Conservation (phyloP, 2,113 vertebrate genomes). For the Microcebus jonahi region DNA sequence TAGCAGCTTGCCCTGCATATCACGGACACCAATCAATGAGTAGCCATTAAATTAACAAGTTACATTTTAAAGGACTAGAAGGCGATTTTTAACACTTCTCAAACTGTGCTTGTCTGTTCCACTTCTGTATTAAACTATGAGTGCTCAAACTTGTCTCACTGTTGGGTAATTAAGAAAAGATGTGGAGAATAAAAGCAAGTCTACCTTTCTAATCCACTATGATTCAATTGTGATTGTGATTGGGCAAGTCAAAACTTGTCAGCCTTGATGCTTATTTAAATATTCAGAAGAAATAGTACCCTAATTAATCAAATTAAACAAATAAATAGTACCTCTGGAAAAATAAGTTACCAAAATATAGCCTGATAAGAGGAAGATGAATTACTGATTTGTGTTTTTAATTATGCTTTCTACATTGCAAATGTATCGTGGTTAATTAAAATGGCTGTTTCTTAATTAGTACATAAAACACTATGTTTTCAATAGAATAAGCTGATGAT, state of each 20-base stretch:
- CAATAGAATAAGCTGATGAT: neutral
- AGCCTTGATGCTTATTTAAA: neutral
- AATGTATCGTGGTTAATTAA: neutral
- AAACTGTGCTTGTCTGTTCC: neutral
- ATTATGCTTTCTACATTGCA: neutral
- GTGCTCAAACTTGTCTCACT: neutral
- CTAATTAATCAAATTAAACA: constrained; percentile 2
- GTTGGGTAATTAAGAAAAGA: neutral
- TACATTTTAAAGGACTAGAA: neutral
- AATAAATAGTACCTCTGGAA: neutral
- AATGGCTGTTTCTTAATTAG: neutral
- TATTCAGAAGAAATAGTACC: neutral
- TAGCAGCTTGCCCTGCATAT: neutral
- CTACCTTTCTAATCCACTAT: neutral
- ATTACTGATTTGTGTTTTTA: neutral
- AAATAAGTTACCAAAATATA: neutral
- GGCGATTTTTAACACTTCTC: neutral
- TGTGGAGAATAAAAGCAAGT: neutral
- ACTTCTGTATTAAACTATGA: neutral
- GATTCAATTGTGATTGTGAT: neutral
- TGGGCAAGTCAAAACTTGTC: neutral
- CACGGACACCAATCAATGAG: neutral
- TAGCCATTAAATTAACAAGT: neutral
- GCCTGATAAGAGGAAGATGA: neutral
- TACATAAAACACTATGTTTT: neutral